Percentiles rank a stretch among this genome's conserved stretches.
Conservation (phyloP, 2,113 vertebrate genomes). For the Mormyrus lacerda region DNA sequence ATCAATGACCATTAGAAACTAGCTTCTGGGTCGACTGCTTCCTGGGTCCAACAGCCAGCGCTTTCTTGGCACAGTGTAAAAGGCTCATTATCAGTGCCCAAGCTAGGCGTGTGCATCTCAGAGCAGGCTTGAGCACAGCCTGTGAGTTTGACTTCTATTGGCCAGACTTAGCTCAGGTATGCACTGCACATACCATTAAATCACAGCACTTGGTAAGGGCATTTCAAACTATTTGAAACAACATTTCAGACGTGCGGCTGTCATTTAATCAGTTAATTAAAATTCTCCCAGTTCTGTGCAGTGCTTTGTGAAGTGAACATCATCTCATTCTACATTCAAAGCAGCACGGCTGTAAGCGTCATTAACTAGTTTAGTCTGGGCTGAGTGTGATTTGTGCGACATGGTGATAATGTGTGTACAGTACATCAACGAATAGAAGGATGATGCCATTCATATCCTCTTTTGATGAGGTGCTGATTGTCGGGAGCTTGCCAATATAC, state of each 20-base stretch:
- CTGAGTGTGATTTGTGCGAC: background rate
- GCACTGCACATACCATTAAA: slow-evolving; percentile 23
- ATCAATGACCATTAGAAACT: slow-evolving; percentile 23
- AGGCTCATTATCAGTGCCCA: slow-evolving; percentile 13
- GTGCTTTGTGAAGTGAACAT: background rate
- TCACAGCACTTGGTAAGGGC: background rate
- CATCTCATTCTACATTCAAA: background rate
- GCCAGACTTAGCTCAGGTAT: slow-evolving; percentile 24
- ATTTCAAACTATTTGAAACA: slow-evolving; percentile 43
- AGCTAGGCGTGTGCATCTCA: slow-evolving; percentile 4
- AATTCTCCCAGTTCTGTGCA: background rate
- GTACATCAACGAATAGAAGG: background rate
- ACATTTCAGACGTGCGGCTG: background rate
- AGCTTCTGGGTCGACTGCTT: slow-evolving; percentile 39
- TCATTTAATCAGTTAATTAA: background rate
- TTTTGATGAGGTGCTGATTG: background rate
- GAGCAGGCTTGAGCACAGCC: slow-evolving; percentile 36
- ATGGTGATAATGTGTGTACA: background rate
- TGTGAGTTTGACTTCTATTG: slow-evolving; percentile 24
- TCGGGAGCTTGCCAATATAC: background rate
- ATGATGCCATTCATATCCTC: background rate
- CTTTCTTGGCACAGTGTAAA: background rate
- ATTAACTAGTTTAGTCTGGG: background rate
- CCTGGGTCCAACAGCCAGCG: slow-evolving; percentile 31
- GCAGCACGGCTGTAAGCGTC: background rate